These are phyloP conservation scores for Drosophila meridionalis DNA, from an alignment of 2,888 invertebrate genomes.

Conservation along the genomic window DNA sequence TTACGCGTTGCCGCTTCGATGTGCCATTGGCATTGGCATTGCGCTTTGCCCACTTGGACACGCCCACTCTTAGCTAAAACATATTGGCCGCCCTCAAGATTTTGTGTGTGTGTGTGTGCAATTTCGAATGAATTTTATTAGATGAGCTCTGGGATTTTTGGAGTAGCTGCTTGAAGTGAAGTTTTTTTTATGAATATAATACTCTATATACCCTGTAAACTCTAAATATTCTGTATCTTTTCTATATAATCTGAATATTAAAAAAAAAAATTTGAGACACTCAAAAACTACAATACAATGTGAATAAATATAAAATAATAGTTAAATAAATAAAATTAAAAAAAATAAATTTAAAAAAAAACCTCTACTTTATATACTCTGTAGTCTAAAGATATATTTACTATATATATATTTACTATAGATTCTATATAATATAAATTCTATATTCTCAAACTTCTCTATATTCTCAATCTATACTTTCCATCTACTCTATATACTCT, in stretches of 20 bases:
- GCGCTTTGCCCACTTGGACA: constrained; percentile 36
- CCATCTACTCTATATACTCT: neutral
- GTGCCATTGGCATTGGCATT: constrained; percentile 18
- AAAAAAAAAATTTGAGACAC: too few species aligned
- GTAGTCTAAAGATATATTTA: too few species aligned
- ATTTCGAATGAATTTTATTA: constrained; percentile 43
- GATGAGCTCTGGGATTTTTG: constrained; percentile 39
- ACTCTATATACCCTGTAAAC: neutral
- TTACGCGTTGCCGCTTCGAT: constrained; percentile 64
- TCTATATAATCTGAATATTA: neutral
- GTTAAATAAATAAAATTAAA: too few species aligned
- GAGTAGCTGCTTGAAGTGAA: neutral
- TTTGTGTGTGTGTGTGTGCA: constrained; percentile 26
- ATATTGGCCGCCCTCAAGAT: constrained; percentile 40
- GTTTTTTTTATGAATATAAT: neutral
- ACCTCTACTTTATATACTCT: too few species aligned
- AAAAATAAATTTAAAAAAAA: too few species aligned
- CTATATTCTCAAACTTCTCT: too few species aligned
- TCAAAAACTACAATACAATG: too few species aligned
- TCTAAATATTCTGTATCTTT: neutral
- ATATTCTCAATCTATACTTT: too few species aligned
- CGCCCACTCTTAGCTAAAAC: constrained; percentile 31
- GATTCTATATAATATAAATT: too few species aligned
- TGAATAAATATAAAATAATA: too few species aligned
- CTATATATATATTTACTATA: too few species aligned